Conservation (phyloP, 2,113 vertebrate species). For the Sciurus niger region DNA sequence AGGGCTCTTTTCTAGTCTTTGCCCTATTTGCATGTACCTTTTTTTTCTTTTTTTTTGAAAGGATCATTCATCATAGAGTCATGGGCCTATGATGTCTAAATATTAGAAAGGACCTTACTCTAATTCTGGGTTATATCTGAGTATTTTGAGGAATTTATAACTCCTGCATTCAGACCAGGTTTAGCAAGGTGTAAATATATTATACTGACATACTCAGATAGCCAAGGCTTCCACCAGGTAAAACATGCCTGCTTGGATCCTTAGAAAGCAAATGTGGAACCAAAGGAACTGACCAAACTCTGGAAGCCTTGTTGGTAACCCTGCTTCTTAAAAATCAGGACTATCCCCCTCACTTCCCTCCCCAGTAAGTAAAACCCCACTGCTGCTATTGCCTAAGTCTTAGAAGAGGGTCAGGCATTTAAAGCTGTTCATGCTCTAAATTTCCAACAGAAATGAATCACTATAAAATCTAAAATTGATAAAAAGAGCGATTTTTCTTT, state of each 20-base stretch:
- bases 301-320: not conserved
- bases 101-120: not conserved
- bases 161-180: not conserved
- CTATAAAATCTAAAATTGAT: not conserved
- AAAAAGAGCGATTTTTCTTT: constrained; percentile 11
- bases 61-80: not conserved
- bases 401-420: not conserved
- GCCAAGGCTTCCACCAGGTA: not conserved
- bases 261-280: constrained; percentile 10
- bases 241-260: not conserved
- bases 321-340: not conserved
- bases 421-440: not conserved
- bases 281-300: not conserved
- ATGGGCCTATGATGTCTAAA: constrained; percentile 1
- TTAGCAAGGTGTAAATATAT: not conserved
- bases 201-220: not conserved
- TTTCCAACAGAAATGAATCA: constrained; percentile 31
- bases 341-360: not conserved
- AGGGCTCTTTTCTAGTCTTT: constrained; percentile 76
- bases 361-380: not conserved
- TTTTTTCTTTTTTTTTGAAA: constrained; percentile 16
- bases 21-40: not conserved
- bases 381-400: not conserved
- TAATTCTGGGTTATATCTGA: not conserved
- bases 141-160: constrained; percentile 28